Conservation (phyloP, 1,140 invertebrate genomes). For the Macrobrachium nipponense region DNA sequence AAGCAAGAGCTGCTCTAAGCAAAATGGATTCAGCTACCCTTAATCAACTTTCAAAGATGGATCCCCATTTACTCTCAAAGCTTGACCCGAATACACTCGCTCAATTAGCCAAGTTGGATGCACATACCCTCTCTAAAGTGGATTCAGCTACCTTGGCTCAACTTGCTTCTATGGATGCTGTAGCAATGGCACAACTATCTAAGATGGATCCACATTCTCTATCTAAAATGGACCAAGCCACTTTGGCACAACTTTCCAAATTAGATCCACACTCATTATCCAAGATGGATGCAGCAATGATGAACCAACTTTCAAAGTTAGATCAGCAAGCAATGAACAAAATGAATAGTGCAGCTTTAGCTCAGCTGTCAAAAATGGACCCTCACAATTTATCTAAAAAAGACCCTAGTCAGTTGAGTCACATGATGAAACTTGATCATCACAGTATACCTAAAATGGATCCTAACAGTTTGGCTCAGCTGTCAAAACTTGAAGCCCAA, state of each 20-base stretch:
- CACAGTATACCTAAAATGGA: slow-evolving; percentile 57
- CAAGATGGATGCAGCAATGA: slow-evolving; percentile 50
- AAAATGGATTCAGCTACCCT: slow-evolving; percentile 63
- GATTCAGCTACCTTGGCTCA: slow-evolving; percentile 54
- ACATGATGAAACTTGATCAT: slow-evolving; percentile 53
- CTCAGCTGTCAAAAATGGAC: slow-evolving; percentile 53
- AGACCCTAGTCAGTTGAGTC: slow-evolving; percentile 35
- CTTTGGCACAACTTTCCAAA: slow-evolving; percentile 50
- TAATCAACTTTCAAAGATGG: slow-evolving; percentile 62
- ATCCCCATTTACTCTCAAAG: slow-evolving; percentile 61
- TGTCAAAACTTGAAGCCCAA: slow-evolving; percentile 57
- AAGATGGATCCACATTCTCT: slow-evolving; percentile 57
- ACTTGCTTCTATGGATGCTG: slow-evolving; percentile 57
- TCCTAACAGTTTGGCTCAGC: slow-evolving; percentile 56
- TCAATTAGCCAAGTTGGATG: slow-evolving; percentile 63
- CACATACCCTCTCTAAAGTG: slow-evolving; percentile 60
- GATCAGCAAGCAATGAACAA: slow-evolving; percentile 56
- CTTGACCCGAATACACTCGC: slow-evolving; percentile 62
- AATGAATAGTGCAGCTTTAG: slow-evolving; percentile 56
- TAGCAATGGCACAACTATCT: slow-evolving; percentile 49
- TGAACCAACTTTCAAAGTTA: slow-evolving; percentile 55
- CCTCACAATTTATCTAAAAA: slow-evolving; percentile 54
- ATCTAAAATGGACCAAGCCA: slow-evolving; percentile 58
- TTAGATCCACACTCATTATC: slow-evolving; percentile 54
- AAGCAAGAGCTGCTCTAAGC: slow-evolving; percentile 60